Base-by-base conservation (phyloP, 2,888 invertebrate genomes). In the Nudaria mundana region DNA sequence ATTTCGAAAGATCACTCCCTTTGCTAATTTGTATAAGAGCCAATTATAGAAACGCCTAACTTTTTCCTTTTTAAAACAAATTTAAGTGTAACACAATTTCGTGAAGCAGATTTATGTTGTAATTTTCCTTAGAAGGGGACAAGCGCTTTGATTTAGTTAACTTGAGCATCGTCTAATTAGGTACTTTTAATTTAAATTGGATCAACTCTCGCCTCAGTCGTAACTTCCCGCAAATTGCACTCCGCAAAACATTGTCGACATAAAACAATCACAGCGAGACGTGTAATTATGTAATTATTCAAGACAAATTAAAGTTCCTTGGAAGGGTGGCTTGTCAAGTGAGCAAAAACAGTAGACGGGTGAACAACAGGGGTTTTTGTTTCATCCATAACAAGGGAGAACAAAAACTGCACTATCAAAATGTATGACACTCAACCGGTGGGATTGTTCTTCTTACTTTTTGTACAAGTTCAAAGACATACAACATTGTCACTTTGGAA, bases 281-380 rank as follows among this genome's bases (percentile, higher is more conserved):
- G 67, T 72, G 76, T 77, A 75, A 77, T 76, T 76, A 80, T 71
- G 76, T 82, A 81, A 83, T 84, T 83, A 83, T 81, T 81, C 77
- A 71, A 58, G 73, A 75, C 71, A 71, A 71, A 79, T 76, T 77
- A 73, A 78, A 77, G 71, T 73, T 65, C 59, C 56, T 52, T 64
- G 60, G 64, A 59, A 66, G 66, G 71, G 78, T 79, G 76, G 77
- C 81, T 83, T 83, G 83, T 81, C 86, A 79, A 56, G 68, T 52
- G 42, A 34, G 71, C 84, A 86, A 87, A 87, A 87, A 86, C 81
- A 44, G 64, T 48, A 64, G 81, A 77, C 77, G 74, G 65, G 65
- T 68, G 71, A 76, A 76, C 76, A 78, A 78, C 72, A 60, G 63
- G 36, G 56, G 76, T 83, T 84, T 84, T 85, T 86, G 78, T 68